Evolutionary conservation across 2,113 vertebrate species (phyloP).

Genomic region (Vimba vimba): DNA sequence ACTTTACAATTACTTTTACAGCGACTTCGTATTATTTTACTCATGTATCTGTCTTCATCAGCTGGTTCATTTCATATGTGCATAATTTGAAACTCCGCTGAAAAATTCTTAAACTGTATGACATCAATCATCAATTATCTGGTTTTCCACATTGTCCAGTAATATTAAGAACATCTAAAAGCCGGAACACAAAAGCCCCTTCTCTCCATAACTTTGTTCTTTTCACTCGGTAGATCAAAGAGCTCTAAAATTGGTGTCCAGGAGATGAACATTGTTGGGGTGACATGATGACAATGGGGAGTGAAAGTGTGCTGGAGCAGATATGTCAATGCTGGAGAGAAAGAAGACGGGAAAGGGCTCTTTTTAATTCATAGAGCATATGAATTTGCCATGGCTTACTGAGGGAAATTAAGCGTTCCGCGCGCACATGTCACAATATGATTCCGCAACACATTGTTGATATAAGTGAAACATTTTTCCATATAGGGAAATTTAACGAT

Average conservation of each 20-base stretch:
- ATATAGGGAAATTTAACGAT: slow-evolving; percentile 15
- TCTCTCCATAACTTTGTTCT: slow-evolving; percentile 87
- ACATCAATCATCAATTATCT: slow-evolving; percentile 62
- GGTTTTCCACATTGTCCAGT: slow-evolving; percentile 59
- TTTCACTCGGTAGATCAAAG: slow-evolving; percentile 95
- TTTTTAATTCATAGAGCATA: slow-evolving; percentile 68
- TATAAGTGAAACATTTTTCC: slow-evolving; percentile 3
- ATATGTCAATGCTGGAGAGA: slow-evolving; percentile 84
- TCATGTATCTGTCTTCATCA: slow-evolving; percentile 30
- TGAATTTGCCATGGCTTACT: slow-evolving; percentile 63
- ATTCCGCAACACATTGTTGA: not conserved
- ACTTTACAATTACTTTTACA: slow-evolving; percentile 45
- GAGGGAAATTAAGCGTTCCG: slow-evolving; percentile 11
- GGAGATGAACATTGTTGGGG: slow-evolving; percentile 87
- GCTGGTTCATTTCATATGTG: not conserved
- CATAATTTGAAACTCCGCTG: not conserved
- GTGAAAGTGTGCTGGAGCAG: slow-evolving; percentile 86
- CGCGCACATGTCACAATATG: slow-evolving; percentile 21
- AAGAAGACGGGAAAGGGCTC: slow-evolving; percentile 65
- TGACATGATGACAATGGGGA: slow-evolving; percentile 85
- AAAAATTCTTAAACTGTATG: slow-evolving; percentile 36
- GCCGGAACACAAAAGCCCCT: slow-evolving; percentile 76
- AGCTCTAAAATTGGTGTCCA: slow-evolving; percentile 78
- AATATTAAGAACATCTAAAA: slow-evolving; percentile 66
- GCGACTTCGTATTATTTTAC: not conserved